A percentile compares a stretch with the other conserved stretches of the same genome.
Evolutionary conservation across 1,140 invertebrate species (phyloP).

Genomic region (Proales similis): DNA sequence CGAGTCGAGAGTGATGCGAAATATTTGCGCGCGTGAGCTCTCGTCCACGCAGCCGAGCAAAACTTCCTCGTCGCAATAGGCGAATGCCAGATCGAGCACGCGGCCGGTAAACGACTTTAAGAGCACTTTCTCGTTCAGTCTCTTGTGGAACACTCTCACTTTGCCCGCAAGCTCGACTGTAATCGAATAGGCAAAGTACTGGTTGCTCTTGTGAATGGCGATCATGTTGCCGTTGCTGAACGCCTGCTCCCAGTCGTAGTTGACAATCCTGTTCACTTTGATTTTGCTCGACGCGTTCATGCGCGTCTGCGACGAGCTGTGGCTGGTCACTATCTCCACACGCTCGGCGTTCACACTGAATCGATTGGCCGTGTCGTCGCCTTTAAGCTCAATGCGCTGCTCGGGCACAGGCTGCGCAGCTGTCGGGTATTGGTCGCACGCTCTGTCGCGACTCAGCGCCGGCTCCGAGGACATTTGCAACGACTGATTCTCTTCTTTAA

Average conservation of each 20-base stretch:
- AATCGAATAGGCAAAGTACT: constrained; percentile 70
- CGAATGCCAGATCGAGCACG: constrained; percentile 80
- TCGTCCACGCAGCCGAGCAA: constrained; percentile 78
- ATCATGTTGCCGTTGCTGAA: constrained; percentile 76
- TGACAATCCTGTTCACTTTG: constrained; percentile 78
- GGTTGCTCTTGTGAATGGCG: constrained; percentile 75
- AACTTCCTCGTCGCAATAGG: constrained; percentile 66
- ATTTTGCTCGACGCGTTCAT: neutral
- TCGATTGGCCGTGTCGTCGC: constrained; percentile 63
- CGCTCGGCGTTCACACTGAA: constrained; percentile 62
- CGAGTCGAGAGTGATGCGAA: constrained; percentile 59
- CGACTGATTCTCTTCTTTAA: too few relatives aligned
- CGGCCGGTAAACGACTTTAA: constrained; percentile 76
- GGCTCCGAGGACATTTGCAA: too few relatives aligned
- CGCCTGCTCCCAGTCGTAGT: constrained; percentile 81
- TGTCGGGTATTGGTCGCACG: too few relatives aligned
- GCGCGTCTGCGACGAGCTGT: constrained; percentile 6
- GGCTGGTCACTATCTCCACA: constrained; percentile 64
- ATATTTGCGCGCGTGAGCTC: constrained; percentile 69
- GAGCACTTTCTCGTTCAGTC: constrained; percentile 65
- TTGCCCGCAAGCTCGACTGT: constrained; percentile 65
- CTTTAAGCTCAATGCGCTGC: constrained; percentile 54
- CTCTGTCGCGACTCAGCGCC: too few relatives aligned
- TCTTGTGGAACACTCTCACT: constrained; percentile 70
- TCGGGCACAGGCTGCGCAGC: too few relatives aligned